These are phyloP conservation scores for Callopanchax toddi DNA, from an alignment of 2,113 vertebrate genomes.

Conservation along the genomic window DNA sequence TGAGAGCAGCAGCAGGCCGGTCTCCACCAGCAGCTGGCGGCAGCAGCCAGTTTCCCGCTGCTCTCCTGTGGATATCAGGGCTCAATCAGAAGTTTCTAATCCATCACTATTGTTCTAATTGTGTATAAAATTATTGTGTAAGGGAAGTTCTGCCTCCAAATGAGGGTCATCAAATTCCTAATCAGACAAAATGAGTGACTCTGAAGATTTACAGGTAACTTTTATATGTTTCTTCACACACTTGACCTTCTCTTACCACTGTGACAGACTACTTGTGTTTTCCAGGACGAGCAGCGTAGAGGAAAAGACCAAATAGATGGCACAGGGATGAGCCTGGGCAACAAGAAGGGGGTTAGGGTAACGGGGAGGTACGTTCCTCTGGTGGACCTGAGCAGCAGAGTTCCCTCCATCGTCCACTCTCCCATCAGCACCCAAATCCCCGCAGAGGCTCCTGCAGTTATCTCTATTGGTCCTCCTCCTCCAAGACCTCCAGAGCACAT, in stretches of 20 bases:
- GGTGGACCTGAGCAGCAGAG: slow-evolving; percentile 72
- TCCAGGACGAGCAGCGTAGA: slow-evolving; percentile 76
- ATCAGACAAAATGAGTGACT: slow-evolving; percentile 64
- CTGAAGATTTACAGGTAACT: slow-evolving; percentile 71
- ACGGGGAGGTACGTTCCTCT: slow-evolving; percentile 60
- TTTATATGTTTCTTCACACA: neutral
- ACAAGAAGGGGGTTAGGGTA: slow-evolving; percentile 79
- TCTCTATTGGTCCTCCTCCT: slow-evolving; percentile 50
- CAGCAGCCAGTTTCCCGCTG: slow-evolving; percentile 46
- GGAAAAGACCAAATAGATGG: slow-evolving; percentile 84
- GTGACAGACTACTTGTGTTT: slow-evolving; percentile 34
- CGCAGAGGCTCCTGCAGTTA: slow-evolving; percentile 38
- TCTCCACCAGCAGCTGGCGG: slow-evolving; percentile 30
- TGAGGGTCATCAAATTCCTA: slow-evolving; percentile 58
- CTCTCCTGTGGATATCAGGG: slow-evolving; percentile 33
- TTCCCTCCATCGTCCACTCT: slow-evolving; percentile 55
- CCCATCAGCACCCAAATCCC: slow-evolving; percentile 35
- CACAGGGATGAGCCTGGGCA: slow-evolving; percentile 78
- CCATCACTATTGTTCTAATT: slow-evolving; percentile 73
- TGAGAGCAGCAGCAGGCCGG: slow-evolving; percentile 37
- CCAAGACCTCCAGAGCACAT: slow-evolving; percentile 22
- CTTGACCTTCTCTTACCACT: slow-evolving; percentile 14
- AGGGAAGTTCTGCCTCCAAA: slow-evolving; percentile 60
- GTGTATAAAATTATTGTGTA: slow-evolving; percentile 75
- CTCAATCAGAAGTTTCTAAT: slow-evolving; percentile 73